Percentiles rank a stretch among this genome's conserved stretches.
Evolutionary conservation across 2,113 vertebrate genomes (phyloP).

Genomic region (Arothron firmamentum): DNA sequence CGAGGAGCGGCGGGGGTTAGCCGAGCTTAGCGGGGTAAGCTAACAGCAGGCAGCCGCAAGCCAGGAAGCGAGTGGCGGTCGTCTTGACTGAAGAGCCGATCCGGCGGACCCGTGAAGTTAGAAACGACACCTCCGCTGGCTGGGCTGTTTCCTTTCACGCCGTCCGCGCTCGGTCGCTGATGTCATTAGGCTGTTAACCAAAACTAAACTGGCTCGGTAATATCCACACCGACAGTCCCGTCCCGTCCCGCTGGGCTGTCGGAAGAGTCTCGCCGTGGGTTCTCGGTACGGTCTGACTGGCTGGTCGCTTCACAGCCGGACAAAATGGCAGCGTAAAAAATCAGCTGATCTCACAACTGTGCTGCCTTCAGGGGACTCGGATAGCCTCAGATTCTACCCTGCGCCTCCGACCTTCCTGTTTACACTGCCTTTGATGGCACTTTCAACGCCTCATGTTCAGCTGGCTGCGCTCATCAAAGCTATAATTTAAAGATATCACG

Average conservation of each 20-base stretch:
- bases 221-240: not conserved
- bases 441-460: too few species aligned
- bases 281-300: slow-evolving; percentile 28
- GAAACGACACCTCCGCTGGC: slow-evolving; percentile 31
- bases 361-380: slow-evolving; percentile 7
- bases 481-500: too few species aligned
- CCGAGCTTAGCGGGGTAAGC: slow-evolving; percentile 51
- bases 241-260: slow-evolving; percentile 15
- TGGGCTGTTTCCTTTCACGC: slow-evolving; percentile 8
- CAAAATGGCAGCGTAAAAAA: slow-evolving; percentile 81
- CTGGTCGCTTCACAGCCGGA: slow-evolving; percentile 54
- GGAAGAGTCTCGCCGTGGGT: slow-evolving; percentile 49
- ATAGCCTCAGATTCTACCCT: not conserved
- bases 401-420: not conserved
- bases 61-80: not conserved
- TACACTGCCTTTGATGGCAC: not conserved
- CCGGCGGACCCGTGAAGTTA: slow-evolving; percentile 32
- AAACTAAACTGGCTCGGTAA: not conserved
- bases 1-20: slow-evolving; percentile 40
- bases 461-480: too few species aligned
- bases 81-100: slow-evolving; percentile 25
- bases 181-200: slow-evolving; percentile 9
- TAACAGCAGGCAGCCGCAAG: slow-evolving; percentile 7
- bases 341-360: slow-evolving; percentile 77
- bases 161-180: slow-evolving; percentile 15